Base-by-base conservation (phyloP, 2,888 invertebrate genomes). In the Drosophila yooni region DNA sequence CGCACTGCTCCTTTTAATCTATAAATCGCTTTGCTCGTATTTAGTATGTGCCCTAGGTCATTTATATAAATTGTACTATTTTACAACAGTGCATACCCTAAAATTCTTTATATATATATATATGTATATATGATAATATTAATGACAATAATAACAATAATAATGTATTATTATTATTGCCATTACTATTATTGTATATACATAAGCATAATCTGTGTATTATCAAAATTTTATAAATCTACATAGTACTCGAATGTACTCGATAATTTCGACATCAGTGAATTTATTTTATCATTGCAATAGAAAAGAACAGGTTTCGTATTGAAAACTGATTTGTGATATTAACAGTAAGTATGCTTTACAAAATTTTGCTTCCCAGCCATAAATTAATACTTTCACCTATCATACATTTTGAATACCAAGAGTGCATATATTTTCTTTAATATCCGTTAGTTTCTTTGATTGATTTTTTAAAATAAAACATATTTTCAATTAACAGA, bases 201-300 rank as follows among this genome's bases (percentile, higher is more conserved):
- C 43, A 56, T 75, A 74, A 67, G 69, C 46, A 48, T 61, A 59
- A 10, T 43, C 54, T 75, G 53, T 80, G 46, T 61, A 70, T 60
- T 70, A 60, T 56, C 13, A 52, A 64, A 50, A 38, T 80, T 76
- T 76, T 69, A 80, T 76, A 80, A 72, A 80, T 61, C 58, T 67
- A 43, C 64, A 64, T 75, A 43, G 50, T 66, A 67, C 40, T 66
- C 56, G 53, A 40, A 61, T 48, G 27, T 34, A 40, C 56, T 29
- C 36, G 53, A 54, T 18, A 27, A n/a, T 50, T 36, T 43, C 6
- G 31, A 43, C 15, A 57, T 33, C n/a, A 15, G 8, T 43, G 18
- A 36, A 54, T n/a, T 25, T 46, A 21, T 46, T 46, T 25, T 46
- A 46, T 3, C 7, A 15, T 46, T 46, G 15, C 13, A 25, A 15